These are phyloP conservation scores for Metridium senile DNA, from an alignment of 92 coral and sea anemone species.

Conservation along the genomic window DNA sequence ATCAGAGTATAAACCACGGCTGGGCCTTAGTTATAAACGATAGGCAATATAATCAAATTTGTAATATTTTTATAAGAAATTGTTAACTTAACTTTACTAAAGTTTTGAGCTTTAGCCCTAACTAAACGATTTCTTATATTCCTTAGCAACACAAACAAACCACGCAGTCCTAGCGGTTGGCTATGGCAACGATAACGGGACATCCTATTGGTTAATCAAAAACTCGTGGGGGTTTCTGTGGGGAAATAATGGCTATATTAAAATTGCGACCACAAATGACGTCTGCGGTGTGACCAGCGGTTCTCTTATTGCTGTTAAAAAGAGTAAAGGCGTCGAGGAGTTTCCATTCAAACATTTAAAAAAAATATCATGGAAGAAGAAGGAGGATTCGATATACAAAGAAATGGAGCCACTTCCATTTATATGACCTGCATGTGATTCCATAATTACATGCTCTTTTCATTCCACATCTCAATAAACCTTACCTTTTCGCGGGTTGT, in stretches of 20 bases:
- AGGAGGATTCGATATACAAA: not conserved
- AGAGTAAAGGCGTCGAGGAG: slow-evolving; percentile 48
- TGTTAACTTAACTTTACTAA: too few relatives aligned
- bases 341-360: slow-evolving; percentile 66
- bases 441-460: too few relatives aligned
- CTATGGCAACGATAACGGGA: slow-evolving; percentile 49
- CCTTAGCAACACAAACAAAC: slow-evolving; percentile 32
- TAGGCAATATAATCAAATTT: too few relatives aligned
- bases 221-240: slow-evolving; percentile 98
- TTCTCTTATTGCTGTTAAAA: slow-evolving; percentile 78
- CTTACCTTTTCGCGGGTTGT: too few relatives aligned
- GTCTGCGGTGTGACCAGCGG: slow-evolving; percentile 79
- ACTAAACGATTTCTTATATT: too few relatives aligned
- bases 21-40: too few relatives aligned
- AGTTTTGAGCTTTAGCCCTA: too few relatives aligned
- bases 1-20: too few relatives aligned
- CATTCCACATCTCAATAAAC: too few relatives aligned
- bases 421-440: slow-evolving; percentile 5
- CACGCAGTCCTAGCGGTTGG: slow-evolving; percentile 45
- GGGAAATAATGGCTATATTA: slow-evolving; percentile 91
- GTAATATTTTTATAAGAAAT: too few relatives aligned
- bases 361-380: slow-evolving; percentile 48
- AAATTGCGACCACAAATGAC: slow-evolving; percentile 65
- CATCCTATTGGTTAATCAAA: slow-evolving; percentile 82
- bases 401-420: slow-evolving; percentile 65